Percentiles rank a stretch among this genome's conserved stretches.
Conservation (phyloP, 2,888 invertebrate genomes). For the Morinoia aosen region DNA sequence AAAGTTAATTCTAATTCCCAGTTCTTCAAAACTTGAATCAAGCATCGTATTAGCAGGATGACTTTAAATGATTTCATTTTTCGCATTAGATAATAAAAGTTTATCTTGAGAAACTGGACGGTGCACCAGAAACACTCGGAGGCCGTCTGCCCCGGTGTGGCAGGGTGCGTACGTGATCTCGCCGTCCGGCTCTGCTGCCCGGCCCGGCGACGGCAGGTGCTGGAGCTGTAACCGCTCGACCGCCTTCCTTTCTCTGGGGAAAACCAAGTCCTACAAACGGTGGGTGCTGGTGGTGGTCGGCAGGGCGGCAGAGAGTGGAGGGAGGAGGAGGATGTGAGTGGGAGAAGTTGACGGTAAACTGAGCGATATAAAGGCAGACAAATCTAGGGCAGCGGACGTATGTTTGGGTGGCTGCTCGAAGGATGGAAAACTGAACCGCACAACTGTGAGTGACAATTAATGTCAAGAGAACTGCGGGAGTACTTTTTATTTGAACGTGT, state of each 20-base stretch:
- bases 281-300: neutral
- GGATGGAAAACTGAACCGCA: neutral
- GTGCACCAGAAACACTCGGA: no score
- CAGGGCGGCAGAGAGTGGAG: neutral
- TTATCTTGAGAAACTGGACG: no score
- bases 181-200: no score
- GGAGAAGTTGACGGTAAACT: neutral
- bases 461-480: neutral
- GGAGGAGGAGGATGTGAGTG: neutral
- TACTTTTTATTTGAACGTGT: neutral
- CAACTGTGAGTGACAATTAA: neutral
- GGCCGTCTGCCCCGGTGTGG: no score
- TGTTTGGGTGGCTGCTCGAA: neutral
- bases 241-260: conserved; percentile 43
- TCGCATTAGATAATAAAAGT: no score
- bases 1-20: no score
- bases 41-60: no score
- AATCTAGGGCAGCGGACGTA: neutral
- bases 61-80: no score
- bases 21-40: no score
- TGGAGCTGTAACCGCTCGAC: neutral
- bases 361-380: neutral
- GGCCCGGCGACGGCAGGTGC: neutral
- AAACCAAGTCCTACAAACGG: conserved; percentile 14
- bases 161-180: no score